Evolutionary conservation across 2,888 invertebrate species (phyloP).

Genomic region (Platypus cylindrus): DNA sequence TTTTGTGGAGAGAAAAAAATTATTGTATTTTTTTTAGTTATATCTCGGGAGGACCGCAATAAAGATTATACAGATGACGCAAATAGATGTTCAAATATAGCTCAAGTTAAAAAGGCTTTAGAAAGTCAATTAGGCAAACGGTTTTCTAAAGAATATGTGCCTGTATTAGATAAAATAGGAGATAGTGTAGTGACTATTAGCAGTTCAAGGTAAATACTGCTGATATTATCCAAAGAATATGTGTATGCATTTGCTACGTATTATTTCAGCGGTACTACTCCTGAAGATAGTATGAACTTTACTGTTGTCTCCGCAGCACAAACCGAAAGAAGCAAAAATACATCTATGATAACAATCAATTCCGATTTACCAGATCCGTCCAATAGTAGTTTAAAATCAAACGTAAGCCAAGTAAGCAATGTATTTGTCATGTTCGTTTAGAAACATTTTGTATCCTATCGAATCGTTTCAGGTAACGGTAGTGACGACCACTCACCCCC

Average conservation of each 20-base stretch:
- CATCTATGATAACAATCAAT: constrained; percentile 41
- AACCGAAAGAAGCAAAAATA: constrained; percentile 33
- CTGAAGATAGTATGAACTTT: constrained; percentile 25
- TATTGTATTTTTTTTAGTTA: constrained; percentile 6
- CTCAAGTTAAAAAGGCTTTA: constrained; percentile 23
- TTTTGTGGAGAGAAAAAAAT: not conserved
- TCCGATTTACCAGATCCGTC: constrained; percentile 45
- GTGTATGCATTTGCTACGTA: not conserved
- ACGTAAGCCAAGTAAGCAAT: constrained; percentile 49
- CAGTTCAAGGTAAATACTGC: constrained; percentile 17
- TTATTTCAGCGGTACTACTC: constrained; percentile 18
- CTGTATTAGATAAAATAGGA: constrained; percentile 15
- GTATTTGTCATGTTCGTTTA: not conserved
- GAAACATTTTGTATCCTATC: not conserved
- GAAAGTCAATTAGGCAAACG: constrained; percentile 21
- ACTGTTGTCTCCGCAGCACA: constrained; percentile 29
- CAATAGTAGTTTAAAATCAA: constrained; percentile 64
- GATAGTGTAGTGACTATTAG: constrained; percentile 21
- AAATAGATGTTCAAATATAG: constrained; percentile 18
- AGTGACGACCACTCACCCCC: constrained; percentile 75
- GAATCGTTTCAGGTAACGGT: constrained; percentile 52
- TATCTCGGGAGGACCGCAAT: constrained; percentile 5
- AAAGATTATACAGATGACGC: constrained; percentile 20
- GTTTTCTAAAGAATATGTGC: constrained; percentile 15
- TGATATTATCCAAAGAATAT: not conserved